phyloP scores from a whole-genome alignment of 2,797 vertebrate species.

The Acrocephalus scirpaceus region DNA sequence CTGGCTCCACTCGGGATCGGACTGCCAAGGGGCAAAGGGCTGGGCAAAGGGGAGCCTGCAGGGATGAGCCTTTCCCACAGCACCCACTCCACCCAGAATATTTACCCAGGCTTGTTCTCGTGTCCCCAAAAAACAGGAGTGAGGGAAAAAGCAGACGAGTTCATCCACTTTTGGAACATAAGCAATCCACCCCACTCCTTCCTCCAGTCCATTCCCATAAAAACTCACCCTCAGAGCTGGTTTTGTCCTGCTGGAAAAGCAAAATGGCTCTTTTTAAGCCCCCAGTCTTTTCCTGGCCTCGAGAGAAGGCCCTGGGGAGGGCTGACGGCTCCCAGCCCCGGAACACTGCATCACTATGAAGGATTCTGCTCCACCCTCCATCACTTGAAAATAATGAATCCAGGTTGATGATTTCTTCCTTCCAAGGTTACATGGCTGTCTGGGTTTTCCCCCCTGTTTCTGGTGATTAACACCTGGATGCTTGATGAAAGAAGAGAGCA shows the following conservation, averaged over 20 bases:
- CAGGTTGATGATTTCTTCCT: constrained; percentile 37
- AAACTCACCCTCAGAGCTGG: background rate
- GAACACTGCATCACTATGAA: background rate
- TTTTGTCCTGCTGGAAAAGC: background rate
- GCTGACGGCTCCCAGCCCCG: accelerated
- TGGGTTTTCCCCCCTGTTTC: background rate
- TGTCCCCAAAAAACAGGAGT: accelerated
- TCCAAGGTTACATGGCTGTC: background rate
- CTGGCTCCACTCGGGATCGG: accelerated
- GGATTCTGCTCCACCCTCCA: constrained; percentile 3
- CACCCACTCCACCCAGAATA: accelerated
- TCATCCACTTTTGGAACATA: accelerated
- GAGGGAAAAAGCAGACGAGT: accelerated
- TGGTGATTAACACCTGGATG: constrained; percentile 13
- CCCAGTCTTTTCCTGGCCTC: accelerated
- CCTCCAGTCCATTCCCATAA: background rate
- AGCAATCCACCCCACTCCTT: accelerated
- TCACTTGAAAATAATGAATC: constrained; percentile 51
- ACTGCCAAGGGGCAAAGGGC: accelerated
- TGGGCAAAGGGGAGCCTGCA: background rate
- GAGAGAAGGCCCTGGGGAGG: background rate
- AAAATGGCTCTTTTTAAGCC: background rate
- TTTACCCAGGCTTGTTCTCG: accelerated
- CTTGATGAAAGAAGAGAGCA: background rate
- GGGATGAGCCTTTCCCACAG: background rate